These are phyloP conservation scores for Crenichthys baileyi DNA, from an alignment of 2,797 vertebrate genomes.

Conservation along the genomic window DNA sequence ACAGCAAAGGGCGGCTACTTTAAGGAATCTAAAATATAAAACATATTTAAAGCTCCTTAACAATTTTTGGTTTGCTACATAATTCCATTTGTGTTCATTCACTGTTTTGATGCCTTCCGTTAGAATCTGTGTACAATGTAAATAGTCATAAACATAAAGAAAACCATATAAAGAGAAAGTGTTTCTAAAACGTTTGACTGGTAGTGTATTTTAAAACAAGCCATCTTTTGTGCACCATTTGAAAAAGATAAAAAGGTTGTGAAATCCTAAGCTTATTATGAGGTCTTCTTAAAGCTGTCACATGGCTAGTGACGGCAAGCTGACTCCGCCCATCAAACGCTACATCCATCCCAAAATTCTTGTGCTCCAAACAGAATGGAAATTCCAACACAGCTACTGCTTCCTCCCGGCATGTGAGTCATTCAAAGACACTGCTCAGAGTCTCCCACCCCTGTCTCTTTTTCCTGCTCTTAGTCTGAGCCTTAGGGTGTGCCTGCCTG, in stretches of 20 bases:
- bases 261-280: slow-evolving; percentile 16
- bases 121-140: no score
- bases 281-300: slow-evolving; percentile 14
- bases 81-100: no score
- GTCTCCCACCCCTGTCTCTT: slow-evolving; percentile 40
- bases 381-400: slow-evolving; percentile 50
- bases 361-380: slow-evolving; percentile 48
- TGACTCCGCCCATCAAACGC: slow-evolving; percentile 24
- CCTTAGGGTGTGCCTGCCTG: slow-evolving; percentile 66
- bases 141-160: no score
- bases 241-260: background rate
- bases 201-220: no score
- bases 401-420: slow-evolving; percentile 61
- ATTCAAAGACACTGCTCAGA: slow-evolving; percentile 37
- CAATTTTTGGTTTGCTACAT: no score
- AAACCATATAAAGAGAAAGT: no score
- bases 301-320: slow-evolving; percentile 17
- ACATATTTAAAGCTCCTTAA: no score
- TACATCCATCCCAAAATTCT: slow-evolving; percentile 33
- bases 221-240: no score
- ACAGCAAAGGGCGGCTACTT: no score
- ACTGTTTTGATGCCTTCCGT: no score
- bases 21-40: no score
- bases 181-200: no score
- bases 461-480: slow-evolving; percentile 42